These are phyloP conservation scores for Globodera rostochiensis DNA, from an alignment of 1,140 invertebrate genomes.

Conservation along the genomic window DNA sequence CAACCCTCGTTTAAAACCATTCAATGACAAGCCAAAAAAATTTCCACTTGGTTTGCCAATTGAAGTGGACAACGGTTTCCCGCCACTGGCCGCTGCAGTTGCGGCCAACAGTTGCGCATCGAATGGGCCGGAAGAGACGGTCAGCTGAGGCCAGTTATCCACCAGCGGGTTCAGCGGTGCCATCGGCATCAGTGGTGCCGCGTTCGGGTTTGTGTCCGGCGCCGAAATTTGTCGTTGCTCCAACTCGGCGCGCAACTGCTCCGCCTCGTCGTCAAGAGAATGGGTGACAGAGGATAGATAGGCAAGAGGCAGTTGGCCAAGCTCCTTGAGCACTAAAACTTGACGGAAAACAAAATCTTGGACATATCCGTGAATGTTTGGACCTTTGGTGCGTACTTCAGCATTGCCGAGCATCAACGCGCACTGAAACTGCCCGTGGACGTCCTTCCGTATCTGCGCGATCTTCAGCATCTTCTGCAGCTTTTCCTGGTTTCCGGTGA, in stretches of 20 bases:
- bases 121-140: constrained; percentile 67
- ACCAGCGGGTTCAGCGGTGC: constrained; percentile 83
- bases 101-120: constrained; percentile 54
- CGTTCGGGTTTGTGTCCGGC: constrained; percentile 78
- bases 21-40: constrained; percentile 7
- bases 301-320: constrained; percentile 76
- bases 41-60: constrained; percentile 16
- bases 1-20: constrained; percentile 25
- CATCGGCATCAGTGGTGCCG: constrained; percentile 81
- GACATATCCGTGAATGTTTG: neutral
- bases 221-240: constrained; percentile 74
- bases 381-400: constrained; percentile 82
- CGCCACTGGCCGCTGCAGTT: constrained; percentile 7
- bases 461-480: constrained; percentile 98
- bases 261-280: constrained; percentile 80
- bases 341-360: constrained; percentile 7
- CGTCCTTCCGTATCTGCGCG: constrained; percentile 90
- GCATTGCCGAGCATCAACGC: constrained; percentile 89
- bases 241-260: constrained; percentile 73
- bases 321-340: constrained; percentile 69
- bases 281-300: constrained; percentile 94
- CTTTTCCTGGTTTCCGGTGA: constrained; percentile 97
- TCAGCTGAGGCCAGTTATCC: constrained; percentile 92
- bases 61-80: neutral
- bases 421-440: constrained; percentile 93